These are phyloP conservation scores for Neodiprion virginianus DNA, from an alignment of 1,140 invertebrate species.

Conservation along the genomic window DNA sequence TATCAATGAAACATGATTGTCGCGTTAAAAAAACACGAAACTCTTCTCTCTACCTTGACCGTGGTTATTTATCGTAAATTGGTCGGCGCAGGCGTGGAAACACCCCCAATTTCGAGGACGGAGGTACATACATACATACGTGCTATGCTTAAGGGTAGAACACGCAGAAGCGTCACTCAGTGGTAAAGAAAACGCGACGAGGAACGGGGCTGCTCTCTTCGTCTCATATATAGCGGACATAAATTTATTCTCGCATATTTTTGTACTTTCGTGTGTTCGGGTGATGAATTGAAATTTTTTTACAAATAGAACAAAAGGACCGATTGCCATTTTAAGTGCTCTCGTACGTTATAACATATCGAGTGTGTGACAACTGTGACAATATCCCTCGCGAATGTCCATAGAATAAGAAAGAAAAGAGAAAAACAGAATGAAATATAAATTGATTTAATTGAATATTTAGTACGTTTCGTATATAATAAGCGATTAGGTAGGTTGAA, in stretches of 20 bases:
- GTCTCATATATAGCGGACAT: neutral
- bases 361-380: neutral
- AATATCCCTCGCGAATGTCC: too few relatives aligned
- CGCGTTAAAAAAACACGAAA: too few relatives aligned
- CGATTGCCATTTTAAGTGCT: neutral
- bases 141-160: neutral
- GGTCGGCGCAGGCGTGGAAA: neutral
- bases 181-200: neutral
- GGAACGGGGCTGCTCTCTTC: neutral
- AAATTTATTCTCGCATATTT: neutral
- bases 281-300: too few relatives aligned
- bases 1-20: too few relatives aligned
- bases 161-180: neutral
- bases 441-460: too few relatives aligned
- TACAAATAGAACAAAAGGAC: too few relatives aligned
- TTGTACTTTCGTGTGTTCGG: neutral
- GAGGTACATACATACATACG: too few relatives aligned
- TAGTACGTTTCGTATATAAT: neutral
- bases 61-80: neutral
- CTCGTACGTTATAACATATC: neutral
- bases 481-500: neutral
- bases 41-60: neutral
- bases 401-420: too few relatives aligned
- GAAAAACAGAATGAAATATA: too few relatives aligned
- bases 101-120: neutral